A percentile compares a stretch with the other conserved stretches of the same genome.
phyloP scores from a whole-genome alignment of 2,888 invertebrate species.

The Colletes collaris region DNA sequence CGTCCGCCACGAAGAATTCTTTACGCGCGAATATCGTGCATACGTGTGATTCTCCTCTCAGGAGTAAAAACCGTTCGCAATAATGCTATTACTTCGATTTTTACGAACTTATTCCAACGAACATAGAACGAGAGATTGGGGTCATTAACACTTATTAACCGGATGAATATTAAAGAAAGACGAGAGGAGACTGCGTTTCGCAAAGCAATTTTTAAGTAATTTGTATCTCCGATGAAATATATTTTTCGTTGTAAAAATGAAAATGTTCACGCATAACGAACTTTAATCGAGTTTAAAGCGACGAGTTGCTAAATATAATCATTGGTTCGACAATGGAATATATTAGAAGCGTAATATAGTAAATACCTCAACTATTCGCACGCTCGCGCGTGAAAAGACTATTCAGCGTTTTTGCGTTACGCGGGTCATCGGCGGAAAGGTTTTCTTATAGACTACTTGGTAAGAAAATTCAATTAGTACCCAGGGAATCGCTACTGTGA shows the following conservation, averaged over 20 bases:
- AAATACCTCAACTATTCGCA: not conserved
- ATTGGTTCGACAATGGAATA: not conserved
- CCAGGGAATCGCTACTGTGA: no score
- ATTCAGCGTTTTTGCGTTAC: not conserved
- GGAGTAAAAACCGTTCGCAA: constrained; percentile 9
- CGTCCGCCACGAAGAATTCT: constrained; percentile 19
- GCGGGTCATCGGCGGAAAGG: not conserved
- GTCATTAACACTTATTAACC: constrained; percentile 5
- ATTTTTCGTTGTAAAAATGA: not conserved
- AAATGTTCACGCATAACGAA: not conserved
- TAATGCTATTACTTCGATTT: constrained; percentile 18
- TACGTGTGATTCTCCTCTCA: not conserved
- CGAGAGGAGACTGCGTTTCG: not conserved
- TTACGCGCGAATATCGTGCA: constrained; percentile 23
- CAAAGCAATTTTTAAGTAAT: not conserved
- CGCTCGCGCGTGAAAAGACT: not conserved
- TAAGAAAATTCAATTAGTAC: no score
- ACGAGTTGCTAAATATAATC: no score
- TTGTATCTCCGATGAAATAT: not conserved
- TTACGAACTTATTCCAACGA: not conserved
- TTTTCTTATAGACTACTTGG: not conserved
- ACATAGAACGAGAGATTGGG: not conserved
- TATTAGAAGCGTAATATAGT: not conserved
- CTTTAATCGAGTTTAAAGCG: not conserved
- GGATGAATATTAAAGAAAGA: not conserved